Conservation (phyloP, 2,888 invertebrate genomes). For the Deilephila elpenor region DNA sequence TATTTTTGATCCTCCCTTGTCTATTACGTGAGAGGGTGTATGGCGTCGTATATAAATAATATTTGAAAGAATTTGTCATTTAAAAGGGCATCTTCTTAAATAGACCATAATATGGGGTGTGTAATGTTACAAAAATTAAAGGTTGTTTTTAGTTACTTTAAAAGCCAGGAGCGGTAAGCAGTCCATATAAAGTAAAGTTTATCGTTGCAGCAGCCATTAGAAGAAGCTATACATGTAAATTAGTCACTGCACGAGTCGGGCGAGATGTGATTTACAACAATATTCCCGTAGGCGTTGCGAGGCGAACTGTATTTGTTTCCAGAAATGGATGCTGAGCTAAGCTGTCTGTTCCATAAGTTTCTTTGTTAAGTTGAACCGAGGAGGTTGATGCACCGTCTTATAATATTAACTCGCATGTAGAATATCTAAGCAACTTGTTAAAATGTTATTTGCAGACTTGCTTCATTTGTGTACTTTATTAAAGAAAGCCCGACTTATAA, state of each 20-base stretch:
- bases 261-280: slow-evolving; percentile 69
- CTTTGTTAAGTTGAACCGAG: slow-evolving; percentile 51
- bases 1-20: slow-evolving; percentile 24
- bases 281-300: slow-evolving; percentile 67
- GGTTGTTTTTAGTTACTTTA: not conserved
- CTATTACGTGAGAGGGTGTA: not conserved
- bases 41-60: not conserved
- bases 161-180: not conserved
- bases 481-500: not conserved
- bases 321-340: slow-evolving; percentile 62
- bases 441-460: slow-evolving; percentile 7
- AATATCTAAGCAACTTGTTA: slow-evolving; percentile 4
- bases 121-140: not conserved
- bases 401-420: slow-evolving; percentile 26
- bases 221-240: slow-evolving; percentile 44
- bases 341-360: slow-evolving; percentile 61
- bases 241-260: slow-evolving; percentile 62
- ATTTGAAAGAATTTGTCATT: not conserved
- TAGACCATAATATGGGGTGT: not conserved
- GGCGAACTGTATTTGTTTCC: slow-evolving; percentile 62
- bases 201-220: slow-evolving; percentile 22
- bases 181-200: not conserved
- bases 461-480: not conserved
- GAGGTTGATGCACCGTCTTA: slow-evolving; percentile 45
- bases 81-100: not conserved